These are phyloP conservation scores for Ectropis grisescens DNA, from an alignment of 1,140 invertebrate species.

Conservation along the genomic window DNA sequence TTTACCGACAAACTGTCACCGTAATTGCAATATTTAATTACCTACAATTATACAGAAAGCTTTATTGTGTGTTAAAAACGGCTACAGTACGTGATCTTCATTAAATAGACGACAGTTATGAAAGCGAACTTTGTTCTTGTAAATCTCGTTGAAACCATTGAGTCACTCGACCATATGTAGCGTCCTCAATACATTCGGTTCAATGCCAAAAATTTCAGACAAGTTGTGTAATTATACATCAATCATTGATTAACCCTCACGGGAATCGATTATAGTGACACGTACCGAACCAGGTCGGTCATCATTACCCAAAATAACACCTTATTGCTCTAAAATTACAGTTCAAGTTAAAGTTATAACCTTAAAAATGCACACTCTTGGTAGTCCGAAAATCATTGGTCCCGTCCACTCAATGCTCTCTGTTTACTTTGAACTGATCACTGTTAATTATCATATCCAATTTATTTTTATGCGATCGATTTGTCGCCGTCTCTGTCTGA, in stretches of 20 bases:
- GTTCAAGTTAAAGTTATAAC: conserved; percentile 6
- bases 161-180: too few species aligned
- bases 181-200: too few species aligned
- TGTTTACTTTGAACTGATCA: conserved; percentile 43
- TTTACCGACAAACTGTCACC: conserved; percentile 22
- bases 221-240: too few species aligned
- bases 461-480: conserved; percentile 23
- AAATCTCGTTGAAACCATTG: too few species aligned
- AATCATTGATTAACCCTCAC: conserved; percentile 3
- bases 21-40: conserved; percentile 21
- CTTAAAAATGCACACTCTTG: conserved; percentile 6
- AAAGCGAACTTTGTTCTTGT: too few species aligned
- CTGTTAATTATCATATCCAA: conserved; percentile 36
- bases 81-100: too few species aligned
- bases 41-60: conserved; percentile 13
- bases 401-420: conserved; percentile 16
- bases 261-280: conserved; percentile 19
- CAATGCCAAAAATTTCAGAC: too few species aligned
- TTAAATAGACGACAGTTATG: too few species aligned
- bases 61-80: conserved; percentile 4
- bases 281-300: conserved; percentile 18
- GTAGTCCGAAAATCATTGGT: conserved; percentile 15
- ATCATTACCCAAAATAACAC: conserved; percentile 1
- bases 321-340: conserved; percentile 6
- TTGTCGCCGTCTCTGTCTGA: conserved; percentile 14